A percentile compares a stretch with the other conserved stretches of the same genome.
Evolutionary conservation across 2,888 invertebrate genomes (phyloP).

Genomic region (Glyphotaelius pellucidus): DNA sequence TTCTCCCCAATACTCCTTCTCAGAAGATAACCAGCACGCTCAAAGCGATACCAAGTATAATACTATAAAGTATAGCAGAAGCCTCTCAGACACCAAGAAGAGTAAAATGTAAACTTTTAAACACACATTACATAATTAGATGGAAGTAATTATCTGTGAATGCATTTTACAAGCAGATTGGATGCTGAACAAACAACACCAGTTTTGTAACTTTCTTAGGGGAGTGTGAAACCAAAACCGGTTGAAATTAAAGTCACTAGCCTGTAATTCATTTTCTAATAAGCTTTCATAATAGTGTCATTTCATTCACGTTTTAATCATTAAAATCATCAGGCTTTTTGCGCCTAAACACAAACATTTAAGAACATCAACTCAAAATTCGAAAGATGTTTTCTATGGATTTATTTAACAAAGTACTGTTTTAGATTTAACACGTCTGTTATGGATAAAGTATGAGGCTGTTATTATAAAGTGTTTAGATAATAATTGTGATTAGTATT

Average conservation of each 20-base stretch:
- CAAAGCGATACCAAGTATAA: constrained; percentile 75
- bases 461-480: constrained; percentile 6
- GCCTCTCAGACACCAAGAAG: constrained; percentile 67
- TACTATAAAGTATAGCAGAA: constrained; percentile 77
- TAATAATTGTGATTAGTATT: constrained; percentile 40
- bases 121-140: not conserved
- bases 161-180: constrained; percentile 16
- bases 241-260: constrained; percentile 60
- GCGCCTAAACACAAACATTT: not conserved
- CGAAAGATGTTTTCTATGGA: not conserved
- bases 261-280: constrained; percentile 37
- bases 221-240: constrained; percentile 41
- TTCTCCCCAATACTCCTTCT: constrained; percentile 50
- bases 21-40: constrained; percentile 71
- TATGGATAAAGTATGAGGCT: constrained; percentile 28
- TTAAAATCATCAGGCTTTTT: not conserved
- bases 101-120: constrained; percentile 11
- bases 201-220: constrained; percentile 33
- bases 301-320: not conserved
- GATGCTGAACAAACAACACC: not conserved
- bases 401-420: constrained; percentile 5
- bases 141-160: constrained; percentile 14
- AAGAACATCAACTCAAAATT: not conserved
- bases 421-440: not conserved
- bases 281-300: not conserved